Evolutionary conservation across 2,113 vertebrate species (phyloP), one percentile per base, ranked within the genome.

Genomic region (Leptobrachium leishanense): DNA sequence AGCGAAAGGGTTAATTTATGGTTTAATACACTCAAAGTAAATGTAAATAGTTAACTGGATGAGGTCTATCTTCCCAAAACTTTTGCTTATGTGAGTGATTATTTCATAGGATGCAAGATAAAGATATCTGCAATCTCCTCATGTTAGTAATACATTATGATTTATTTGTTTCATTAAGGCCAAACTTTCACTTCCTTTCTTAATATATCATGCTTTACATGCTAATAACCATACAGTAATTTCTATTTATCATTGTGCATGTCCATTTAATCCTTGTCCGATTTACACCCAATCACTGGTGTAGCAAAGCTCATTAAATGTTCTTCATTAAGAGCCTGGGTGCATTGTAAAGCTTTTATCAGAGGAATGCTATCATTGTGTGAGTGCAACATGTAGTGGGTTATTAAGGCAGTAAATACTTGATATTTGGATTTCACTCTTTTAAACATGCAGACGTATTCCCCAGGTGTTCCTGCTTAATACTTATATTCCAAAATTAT

Each of bases 151-250:
- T 72, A 57, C 63, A 65, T 53, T 54, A 59, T 79, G 76, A 79
- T 72, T 79, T 79, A 79, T 79, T 72, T 72, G 40, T 68, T 72
- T 79, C 76, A 72, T 79, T 79, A 79, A 72, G 59, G 71, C 71
- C 44, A 10, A 6, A 5, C 39, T 13, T 55, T 72, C 59, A 43
- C 13, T 65, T 65, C 59, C 43, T 54, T 70, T 59, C 31, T 54
- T 44, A 43, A 46, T 64, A 72, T 42, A 72, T 72, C 76, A 72
- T 64, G 57, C 13, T 72, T 72, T 72, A 68, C 68, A 78, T 78
- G 42, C 76, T 65, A 72, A 78, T 41, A 53, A 43, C 40, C 15
- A 54, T 53, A 39, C 43, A 62, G 59, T 71, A 71, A 15, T 65
- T 42, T 43, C 68, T 13, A 72, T 78, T 78, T 78, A 72, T 78